phyloP scores from a whole-genome alignment of 2,888 invertebrate genomes.

The Pachliopta kotzebuea region DNA sequence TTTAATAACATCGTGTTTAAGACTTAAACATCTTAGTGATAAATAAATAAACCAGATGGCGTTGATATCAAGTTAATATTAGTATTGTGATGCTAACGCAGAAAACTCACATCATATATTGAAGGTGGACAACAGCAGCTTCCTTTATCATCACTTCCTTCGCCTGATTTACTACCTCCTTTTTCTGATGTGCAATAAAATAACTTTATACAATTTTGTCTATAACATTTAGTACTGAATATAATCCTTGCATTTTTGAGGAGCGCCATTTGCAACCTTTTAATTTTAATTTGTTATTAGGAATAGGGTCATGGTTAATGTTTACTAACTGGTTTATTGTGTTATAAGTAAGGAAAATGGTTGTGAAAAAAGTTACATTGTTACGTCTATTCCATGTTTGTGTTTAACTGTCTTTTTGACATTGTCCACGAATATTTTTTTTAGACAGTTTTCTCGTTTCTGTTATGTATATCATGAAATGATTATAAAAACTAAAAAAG shows the following conservation, averaged over 20 bases:
- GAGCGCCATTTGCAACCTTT: constrained; percentile 9
- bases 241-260: background rate
- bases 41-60: no score
- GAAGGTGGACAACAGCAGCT: background rate
- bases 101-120: constrained; percentile 5
- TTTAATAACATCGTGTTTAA: no score
- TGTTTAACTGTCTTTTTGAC: background rate
- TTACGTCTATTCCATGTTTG: background rate
- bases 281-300: background rate
- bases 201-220: background rate
- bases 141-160: background rate
- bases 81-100: background rate
- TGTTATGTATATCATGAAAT: background rate
- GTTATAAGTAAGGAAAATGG: background rate
- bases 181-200: constrained; percentile 2
- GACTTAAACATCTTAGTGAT: no score
- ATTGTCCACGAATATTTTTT: background rate
- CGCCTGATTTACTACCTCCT: background rate
- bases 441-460: background rate
- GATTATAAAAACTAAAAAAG: no score
- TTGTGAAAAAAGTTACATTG: background rate
- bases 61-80: no score
- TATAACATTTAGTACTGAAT: background rate
- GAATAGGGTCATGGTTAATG: background rate
- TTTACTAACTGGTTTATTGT: no score